A percentile compares a stretch with the other conserved stretches of the same genome.
Evolutionary conservation across 2,888 invertebrate species (phyloP).

Genomic region (Perizoma flavofasciatum): DNA sequence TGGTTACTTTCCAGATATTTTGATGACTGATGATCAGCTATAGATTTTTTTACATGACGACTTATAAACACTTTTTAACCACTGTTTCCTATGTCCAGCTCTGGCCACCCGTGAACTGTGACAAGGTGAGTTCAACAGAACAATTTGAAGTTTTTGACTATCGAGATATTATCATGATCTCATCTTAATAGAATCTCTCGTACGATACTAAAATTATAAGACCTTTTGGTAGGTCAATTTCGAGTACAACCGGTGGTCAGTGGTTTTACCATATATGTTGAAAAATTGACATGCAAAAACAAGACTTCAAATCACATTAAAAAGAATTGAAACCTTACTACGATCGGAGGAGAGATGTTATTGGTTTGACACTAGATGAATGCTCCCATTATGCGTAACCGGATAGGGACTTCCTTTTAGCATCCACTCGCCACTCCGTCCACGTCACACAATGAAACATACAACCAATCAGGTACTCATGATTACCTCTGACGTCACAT

Average conservation of each 20-base stretch:
- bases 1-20: too few relatives aligned
- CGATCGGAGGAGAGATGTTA: too few relatives aligned
- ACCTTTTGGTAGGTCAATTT: slow-evolving; percentile 8
- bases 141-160: slow-evolving; percentile 52
- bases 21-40: too few relatives aligned
- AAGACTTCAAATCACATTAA: too few relatives aligned
- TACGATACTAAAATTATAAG: slow-evolving; percentile 39
- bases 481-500: slow-evolving; percentile 10
- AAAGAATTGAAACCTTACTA: too few relatives aligned
- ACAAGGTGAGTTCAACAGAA: slow-evolving; percentile 47
- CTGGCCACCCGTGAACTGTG: slow-evolving; percentile 32
- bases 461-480: slow-evolving; percentile 20
- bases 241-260: background rate
- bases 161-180: slow-evolving; percentile 52
- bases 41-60: too few relatives aligned
- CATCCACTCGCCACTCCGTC: background rate
- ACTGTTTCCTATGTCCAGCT: background rate
- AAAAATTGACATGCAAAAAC: too few relatives aligned
- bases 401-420: background rate
- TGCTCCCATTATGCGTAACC: background rate
- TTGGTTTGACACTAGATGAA: background rate
- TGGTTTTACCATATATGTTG: too few relatives aligned
- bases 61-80: too few relatives aligned
- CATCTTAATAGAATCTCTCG: slow-evolving; percentile 42
- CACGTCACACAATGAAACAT: background rate